Evolutionary conservation across 2,797 vertebrate genomes (phyloP).

Genomic region (Cryptoprocta ferox): DNA sequence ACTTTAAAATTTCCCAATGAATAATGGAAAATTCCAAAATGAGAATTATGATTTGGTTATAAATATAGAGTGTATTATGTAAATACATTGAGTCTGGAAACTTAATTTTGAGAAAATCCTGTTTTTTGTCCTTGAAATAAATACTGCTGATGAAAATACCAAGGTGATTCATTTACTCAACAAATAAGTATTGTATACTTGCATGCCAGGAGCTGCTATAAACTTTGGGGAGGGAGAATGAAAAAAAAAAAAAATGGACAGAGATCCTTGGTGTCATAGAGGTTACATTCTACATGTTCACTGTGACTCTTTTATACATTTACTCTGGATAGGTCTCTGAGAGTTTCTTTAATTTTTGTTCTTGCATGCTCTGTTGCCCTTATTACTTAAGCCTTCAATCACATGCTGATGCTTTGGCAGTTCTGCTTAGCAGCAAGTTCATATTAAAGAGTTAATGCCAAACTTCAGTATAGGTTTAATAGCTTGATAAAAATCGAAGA

Average conservation of each 20-base stretch:
- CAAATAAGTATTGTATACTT: constrained; percentile 14
- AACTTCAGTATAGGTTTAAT: constrained; percentile 24
- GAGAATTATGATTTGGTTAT: constrained; percentile 36
- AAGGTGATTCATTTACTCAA: constrained; percentile 5
- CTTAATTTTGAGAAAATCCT: constrained; percentile 44
- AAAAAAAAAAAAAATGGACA: neutral
- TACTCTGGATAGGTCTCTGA: neutral
- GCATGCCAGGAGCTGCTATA: neutral
- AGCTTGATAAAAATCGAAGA: constrained; percentile 55
- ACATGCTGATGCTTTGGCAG: constrained; percentile 50
- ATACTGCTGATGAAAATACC: constrained; percentile 36
- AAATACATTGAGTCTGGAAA: neutral
- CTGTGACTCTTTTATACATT: neutral
- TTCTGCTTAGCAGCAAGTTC: constrained; percentile 53
- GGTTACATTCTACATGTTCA: neutral
- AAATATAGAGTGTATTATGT: neutral
- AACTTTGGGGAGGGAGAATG: neutral
- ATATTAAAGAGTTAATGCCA: constrained; percentile 60
- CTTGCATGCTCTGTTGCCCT: constrained; percentile 47
- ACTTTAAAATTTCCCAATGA: neutral
- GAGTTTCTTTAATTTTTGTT: constrained; percentile 38
- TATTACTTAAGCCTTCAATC: constrained; percentile 40
- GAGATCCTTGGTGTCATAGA: neutral
- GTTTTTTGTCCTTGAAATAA: neutral
- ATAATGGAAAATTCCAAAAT: constrained; percentile 47